These are phyloP conservation scores for Thera britannica DNA, from an alignment of 2,888 invertebrate genomes.

Conservation along the genomic window DNA sequence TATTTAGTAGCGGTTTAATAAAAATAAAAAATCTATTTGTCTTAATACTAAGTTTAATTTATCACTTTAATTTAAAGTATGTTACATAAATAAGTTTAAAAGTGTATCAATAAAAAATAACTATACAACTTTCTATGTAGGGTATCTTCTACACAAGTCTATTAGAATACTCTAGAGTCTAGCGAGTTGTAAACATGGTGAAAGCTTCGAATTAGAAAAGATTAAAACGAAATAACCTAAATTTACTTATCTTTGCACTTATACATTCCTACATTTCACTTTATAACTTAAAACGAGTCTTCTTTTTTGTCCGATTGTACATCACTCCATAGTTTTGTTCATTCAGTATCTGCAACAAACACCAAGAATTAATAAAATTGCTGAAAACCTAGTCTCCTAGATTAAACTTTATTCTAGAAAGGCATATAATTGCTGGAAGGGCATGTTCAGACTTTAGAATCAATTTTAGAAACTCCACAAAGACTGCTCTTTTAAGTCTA, in stretches of 20 bases:
- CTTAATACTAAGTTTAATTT: slow-evolving; percentile 21
- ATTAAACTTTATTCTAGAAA: too few species aligned
- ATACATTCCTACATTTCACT: slow-evolving; percentile 26
- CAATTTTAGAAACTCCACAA: too few species aligned
- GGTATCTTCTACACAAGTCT: slow-evolving; percentile 20
- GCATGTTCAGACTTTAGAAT: too few species aligned
- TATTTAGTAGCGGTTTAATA: too few species aligned
- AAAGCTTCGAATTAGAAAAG: slow-evolving; percentile 26
- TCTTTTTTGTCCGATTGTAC: slow-evolving; percentile 45
- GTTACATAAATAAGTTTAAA: slow-evolving; percentile 15
- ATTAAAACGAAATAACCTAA: slow-evolving; percentile 12
- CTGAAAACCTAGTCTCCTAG: neutral
- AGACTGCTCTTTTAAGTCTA: too few species aligned
- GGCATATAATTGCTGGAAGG: too few species aligned
- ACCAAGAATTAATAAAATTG: slow-evolving; percentile 1
- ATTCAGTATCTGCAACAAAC: slow-evolving; percentile 40
- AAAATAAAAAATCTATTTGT: neutral
- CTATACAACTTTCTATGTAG: slow-evolving; percentile 21
- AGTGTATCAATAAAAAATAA: slow-evolving; percentile 1
- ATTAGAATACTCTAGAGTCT: slow-evolving; percentile 6
- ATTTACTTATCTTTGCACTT: slow-evolving; percentile 17
- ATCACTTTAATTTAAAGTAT: slow-evolving; percentile 20
- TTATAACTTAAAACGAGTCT: slow-evolving; percentile 26
- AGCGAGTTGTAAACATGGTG: slow-evolving; percentile 8
- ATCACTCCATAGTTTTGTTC: slow-evolving; percentile 27